Evolutionary conservation across 2,888 invertebrate species (phyloP).

Genomic region (Caenorhabditis drosophilae): DNA sequence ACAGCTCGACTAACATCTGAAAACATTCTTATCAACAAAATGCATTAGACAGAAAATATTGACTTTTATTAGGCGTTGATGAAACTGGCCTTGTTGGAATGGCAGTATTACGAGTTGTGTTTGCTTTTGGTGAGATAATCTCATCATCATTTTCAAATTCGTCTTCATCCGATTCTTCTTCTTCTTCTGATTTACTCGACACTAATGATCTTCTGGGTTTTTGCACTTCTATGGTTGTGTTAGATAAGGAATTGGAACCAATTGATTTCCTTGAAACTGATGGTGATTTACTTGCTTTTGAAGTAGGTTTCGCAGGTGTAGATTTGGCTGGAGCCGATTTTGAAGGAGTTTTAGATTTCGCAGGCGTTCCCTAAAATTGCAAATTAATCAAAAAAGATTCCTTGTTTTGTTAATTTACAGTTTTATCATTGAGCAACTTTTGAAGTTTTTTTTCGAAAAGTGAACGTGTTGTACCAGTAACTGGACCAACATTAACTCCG

Average conservation of each 20-base stretch:
- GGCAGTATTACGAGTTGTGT: not conserved
- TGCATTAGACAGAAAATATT: too few species aligned
- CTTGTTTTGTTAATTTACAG: slow-evolving; percentile 1
- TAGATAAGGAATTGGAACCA: too few species aligned
- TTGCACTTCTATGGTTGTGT: too few species aligned
- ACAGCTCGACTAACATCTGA: too few species aligned
- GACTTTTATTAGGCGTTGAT: slow-evolving; percentile 34
- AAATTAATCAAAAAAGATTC: too few species aligned
- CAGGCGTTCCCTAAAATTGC: slow-evolving; percentile 3
- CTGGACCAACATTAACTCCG: slow-evolving; percentile 49
- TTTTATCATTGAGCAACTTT: slow-evolving; percentile 11
- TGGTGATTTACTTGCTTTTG: slow-evolving; percentile 13
- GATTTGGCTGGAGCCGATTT: slow-evolving; percentile 12
- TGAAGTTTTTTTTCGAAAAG: slow-evolving; percentile 56
- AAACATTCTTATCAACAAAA: too few species aligned
- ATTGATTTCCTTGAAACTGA: slow-evolving; percentile 3
- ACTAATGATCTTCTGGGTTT: slow-evolving; percentile 10
- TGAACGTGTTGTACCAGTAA: slow-evolving; percentile 57
- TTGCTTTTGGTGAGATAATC: slow-evolving; percentile 1
- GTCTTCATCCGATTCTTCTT: slow-evolving; percentile 23
- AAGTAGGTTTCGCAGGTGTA: slow-evolving; percentile 4
- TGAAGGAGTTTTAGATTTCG: not conserved
- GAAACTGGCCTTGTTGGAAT: slow-evolving; percentile 16
- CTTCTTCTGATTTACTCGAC: slow-evolving; percentile 28
- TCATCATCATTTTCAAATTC: slow-evolving; percentile 16